Evolutionary conservation across 30 jellyfish, hydroid and myxozoan species (phyloP).

Genomic region (Aurelia coerulea): DNA sequence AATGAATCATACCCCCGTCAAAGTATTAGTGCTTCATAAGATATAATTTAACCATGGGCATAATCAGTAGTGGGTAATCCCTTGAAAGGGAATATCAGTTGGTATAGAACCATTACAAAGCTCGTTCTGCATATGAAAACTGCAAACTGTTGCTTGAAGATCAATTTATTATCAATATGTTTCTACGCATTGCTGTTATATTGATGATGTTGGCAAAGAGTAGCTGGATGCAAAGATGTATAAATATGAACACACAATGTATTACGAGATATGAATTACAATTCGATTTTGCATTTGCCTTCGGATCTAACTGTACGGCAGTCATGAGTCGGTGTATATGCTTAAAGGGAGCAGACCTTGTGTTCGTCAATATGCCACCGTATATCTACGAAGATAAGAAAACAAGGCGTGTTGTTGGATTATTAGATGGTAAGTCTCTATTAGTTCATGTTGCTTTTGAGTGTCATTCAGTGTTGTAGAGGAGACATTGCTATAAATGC

Average conservation of each 20-base stretch:
- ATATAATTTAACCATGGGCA: too few relatives aligned
- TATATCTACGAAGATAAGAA: background rate
- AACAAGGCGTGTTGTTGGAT: conserved; percentile 1
- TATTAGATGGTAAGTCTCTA: conserved; percentile 10
- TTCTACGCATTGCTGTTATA: background rate
- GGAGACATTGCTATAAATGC: too few relatives aligned
- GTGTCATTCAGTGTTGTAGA: too few relatives aligned
- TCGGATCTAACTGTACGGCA: conserved; percentile 23
- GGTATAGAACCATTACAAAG: too few relatives aligned
- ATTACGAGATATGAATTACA: conserved; percentile 14
- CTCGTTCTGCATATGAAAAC: too few relatives aligned
- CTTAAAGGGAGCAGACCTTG: background rate
- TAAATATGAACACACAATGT: background rate
- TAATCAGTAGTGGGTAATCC: too few relatives aligned
- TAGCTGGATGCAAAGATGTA: background rate
- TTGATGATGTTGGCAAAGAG: background rate
- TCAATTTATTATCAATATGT: background rate
- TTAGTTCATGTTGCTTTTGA: too few relatives aligned
- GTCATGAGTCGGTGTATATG: conserved; percentile 1
- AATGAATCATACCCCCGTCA: too few relatives aligned
- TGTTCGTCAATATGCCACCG: conserved; percentile 7
- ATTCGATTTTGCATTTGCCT: conserved; percentile 3
- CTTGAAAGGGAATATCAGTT: too few relatives aligned
- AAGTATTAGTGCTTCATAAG: too few relatives aligned
- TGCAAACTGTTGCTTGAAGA: too few relatives aligned